Conservation (phyloP, 30 jellyfish, hydroid and myxozoan species). For the Turritopsis dohrnii region DNA sequence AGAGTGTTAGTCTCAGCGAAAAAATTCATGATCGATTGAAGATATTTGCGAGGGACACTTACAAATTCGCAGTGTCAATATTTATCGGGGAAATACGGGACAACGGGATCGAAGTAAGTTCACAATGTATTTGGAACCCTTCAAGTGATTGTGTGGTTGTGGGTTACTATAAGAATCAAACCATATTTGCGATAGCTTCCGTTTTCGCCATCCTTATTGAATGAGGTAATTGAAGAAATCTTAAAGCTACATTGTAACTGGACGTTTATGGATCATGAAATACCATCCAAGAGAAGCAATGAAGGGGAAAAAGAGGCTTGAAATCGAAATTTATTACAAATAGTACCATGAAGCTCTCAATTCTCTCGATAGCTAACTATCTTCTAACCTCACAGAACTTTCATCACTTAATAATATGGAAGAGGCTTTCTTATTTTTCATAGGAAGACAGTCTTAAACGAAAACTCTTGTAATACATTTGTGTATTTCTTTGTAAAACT, state of each 20-base stretch:
- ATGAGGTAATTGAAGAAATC: neutral
- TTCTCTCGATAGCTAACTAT: too few relatives aligned
- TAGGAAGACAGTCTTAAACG: too few relatives aligned
- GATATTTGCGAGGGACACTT: slow-evolving; percentile 20
- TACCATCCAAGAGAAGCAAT: too few relatives aligned
- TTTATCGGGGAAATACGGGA: slow-evolving; percentile 67
- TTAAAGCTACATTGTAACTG: neutral
- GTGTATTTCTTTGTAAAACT: too few relatives aligned
- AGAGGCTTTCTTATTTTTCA: too few relatives aligned
- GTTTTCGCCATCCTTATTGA: slow-evolving; percentile 40
- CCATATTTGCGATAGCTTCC: slow-evolving; percentile 60
- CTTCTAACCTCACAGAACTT: too few relatives aligned
- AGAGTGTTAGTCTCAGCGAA: slow-evolving; percentile 43
- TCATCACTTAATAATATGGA: too few relatives aligned
- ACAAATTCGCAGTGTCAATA: slow-evolving; percentile 47
- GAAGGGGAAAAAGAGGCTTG: too few relatives aligned
- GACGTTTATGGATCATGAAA: too few relatives aligned
- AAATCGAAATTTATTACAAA: too few relatives aligned
- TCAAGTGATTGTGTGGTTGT: slow-evolving; percentile 51
- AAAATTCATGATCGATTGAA: slow-evolving; percentile 59
- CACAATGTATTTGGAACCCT: slow-evolving; percentile 87
- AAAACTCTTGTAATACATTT: too few relatives aligned
- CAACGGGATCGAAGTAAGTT: slow-evolving; percentile 68
- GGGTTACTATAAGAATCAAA: slow-evolving; percentile 54
- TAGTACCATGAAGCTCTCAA: too few relatives aligned